Conservation (phyloP, 2,888 invertebrate species). For the Cephus pulcher region DNA sequence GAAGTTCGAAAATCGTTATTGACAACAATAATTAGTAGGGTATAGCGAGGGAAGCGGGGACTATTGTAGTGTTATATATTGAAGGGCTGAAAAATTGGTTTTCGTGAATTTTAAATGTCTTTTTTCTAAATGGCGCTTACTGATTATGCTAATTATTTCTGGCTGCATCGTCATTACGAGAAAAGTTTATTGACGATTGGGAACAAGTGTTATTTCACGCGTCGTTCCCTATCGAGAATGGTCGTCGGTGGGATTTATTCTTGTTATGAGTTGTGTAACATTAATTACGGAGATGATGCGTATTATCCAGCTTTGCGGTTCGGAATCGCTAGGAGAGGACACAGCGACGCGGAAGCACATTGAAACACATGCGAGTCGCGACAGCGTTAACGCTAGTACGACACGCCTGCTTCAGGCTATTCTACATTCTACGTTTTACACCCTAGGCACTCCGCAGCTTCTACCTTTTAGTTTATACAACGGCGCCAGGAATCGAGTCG, state of each 20-base stretch:
- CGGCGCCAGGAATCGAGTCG: constrained; percentile 24
- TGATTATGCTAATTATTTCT: background rate
- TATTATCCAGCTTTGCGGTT: background rate
- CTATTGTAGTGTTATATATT: background rate
- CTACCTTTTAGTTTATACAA: constrained; percentile 27
- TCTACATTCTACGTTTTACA: background rate
- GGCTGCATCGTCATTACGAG: background rate
- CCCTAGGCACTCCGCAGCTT: background rate
- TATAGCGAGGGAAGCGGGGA: background rate
- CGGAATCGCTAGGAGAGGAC: background rate
- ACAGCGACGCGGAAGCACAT: background rate
- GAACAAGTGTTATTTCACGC: background rate
- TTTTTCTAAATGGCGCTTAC: background rate
- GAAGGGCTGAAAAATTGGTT: background rate
- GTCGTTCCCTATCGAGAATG: background rate
- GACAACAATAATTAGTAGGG: background rate
- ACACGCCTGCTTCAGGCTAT: background rate
- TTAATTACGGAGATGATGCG: background rate
- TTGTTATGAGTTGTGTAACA: background rate
- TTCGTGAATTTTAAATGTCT: background rate
- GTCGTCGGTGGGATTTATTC: background rate
- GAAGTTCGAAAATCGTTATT: background rate
- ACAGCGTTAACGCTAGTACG: background rate
- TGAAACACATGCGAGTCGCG: background rate
- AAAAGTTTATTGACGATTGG: background rate